Conservation (phyloP, 2,113 vertebrate species). For the Urocolius indicus region DNA sequence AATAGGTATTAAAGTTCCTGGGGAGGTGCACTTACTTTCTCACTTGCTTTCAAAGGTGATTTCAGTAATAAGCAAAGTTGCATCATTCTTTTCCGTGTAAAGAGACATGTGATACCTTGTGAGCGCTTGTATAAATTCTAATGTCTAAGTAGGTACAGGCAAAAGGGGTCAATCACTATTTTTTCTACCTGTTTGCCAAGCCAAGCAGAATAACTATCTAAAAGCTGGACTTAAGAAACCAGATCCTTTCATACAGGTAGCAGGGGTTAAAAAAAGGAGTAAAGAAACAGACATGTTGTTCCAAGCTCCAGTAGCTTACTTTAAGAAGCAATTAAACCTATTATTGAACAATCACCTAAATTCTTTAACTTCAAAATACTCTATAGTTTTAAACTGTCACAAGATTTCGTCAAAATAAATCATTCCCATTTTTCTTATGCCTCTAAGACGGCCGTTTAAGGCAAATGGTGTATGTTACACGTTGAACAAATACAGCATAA, state of each 20-base stretch:
- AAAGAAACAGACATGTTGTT: neutral
- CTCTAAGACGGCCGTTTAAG: neutral
- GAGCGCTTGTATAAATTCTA: neutral
- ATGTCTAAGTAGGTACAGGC: neutral
- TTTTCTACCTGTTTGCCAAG: neutral
- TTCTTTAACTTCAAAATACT: neutral
- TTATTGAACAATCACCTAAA: neutral
- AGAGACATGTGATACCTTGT: neutral
- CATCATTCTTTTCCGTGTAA: neutral
- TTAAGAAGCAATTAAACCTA: neutral
- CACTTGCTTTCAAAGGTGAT: neutral
- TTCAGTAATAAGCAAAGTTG: neutral
- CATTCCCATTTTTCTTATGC: neutral
- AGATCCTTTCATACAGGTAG: neutral
- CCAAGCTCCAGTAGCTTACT: neutral
- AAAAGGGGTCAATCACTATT: neutral
- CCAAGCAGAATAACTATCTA: neutral
- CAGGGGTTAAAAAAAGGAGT: neutral
- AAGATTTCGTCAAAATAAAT: neutral
- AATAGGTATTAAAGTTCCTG: neutral
- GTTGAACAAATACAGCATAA: neutral
- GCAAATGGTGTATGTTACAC: neutral
- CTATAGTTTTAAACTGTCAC: neutral
- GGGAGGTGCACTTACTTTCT: neutral
- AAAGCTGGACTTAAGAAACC: neutral